phyloP scores from a whole-genome alignment of 1,140 invertebrate species.

The Meloidogyne floridensis region DNA sequence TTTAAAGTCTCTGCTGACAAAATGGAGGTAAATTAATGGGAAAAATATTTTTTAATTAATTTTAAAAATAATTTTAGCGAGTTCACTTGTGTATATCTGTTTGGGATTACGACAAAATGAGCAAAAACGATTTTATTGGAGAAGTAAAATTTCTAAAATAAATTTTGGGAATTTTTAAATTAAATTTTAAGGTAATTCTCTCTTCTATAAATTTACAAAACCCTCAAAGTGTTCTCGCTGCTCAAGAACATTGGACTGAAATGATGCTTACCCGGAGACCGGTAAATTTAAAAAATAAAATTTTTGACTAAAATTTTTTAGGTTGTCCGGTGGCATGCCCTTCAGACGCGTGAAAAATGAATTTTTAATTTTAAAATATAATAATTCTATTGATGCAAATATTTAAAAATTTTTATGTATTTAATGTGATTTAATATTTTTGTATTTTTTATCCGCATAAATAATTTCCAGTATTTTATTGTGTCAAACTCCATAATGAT shows the following conservation, averaged over 20 bases:
- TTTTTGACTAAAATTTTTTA: not conserved
- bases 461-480: no score
- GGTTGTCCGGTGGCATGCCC: constrained; percentile 47
- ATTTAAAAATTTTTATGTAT: no score
- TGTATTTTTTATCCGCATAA: no score
- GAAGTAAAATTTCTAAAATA: constrained; percentile 20
- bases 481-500: no score
- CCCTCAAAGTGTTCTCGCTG: constrained; percentile 41
- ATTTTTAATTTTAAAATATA: no score
- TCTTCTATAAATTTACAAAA: constrained; percentile 48
- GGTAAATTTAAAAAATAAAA: constrained; percentile 43
- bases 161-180: not conserved
- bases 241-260: constrained; percentile 63
- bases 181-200: constrained; percentile 36
- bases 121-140: constrained; percentile 65
- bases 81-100: constrained; percentile 62
- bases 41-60: not conserved
- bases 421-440: no score
- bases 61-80: constrained; percentile 45
- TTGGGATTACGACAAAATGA: constrained; percentile 66
- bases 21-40: constrained; percentile 71
- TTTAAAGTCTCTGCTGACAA: constrained; percentile 75
- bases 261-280: constrained; percentile 64
- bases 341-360: constrained; percentile 35
- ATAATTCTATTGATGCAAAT: no score